Base-by-base conservation (phyloP, 1,140 invertebrate genomes). In the Aculops lycopersici region DNA sequence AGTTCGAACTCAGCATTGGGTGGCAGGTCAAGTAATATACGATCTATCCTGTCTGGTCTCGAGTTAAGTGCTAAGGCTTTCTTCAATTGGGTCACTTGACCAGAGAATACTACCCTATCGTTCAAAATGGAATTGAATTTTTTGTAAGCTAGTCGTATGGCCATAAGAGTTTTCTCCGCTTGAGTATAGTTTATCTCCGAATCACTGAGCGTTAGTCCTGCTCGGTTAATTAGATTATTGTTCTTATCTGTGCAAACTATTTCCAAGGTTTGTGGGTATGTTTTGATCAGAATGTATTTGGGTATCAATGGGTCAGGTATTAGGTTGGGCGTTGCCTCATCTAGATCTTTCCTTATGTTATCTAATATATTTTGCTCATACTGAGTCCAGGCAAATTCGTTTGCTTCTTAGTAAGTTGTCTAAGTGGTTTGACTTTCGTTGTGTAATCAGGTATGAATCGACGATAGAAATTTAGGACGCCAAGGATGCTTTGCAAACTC, bases 361-460 rank as follows among this genome's bases (percentile, higher is more conserved):
- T 31, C 24, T 31, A 31, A 20, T 42, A 12, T 38, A 18, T 31
- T 17, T n/a, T 42, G 16, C 1, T 40, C 17, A 8, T 20, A 3
- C 5, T 1, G 17, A 3, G 14, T 17, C 43, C 41, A 47, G 17
- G n/a, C 20, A 41, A 45, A 47, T 19, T 35, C 35, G 8, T 1
- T 14, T 46, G 17, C 17, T 42, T 40, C 18, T 40, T 36, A 2
- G 18, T 16, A n/a, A 48, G 24, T n/a, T 42, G 19, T 35, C 35
- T 31, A 13, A 46, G 21, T 4, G 48, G 48, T 17, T 37, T 41
- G 15, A 47, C 42, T 8, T 49, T 40, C 15, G 46, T 35, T 4
- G 51, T 21, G 36, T 48, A 48, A 41, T 49, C 45, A 20, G 39
- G 39, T n/a, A 52, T 47, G 35, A 51, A 54, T 40, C 47, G 45